Percentiles rank a stretch among this genome's conserved stretches.
phyloP scores from a whole-genome alignment of 2,113 vertebrate genomes.

The Glaucomys volans region DNA sequence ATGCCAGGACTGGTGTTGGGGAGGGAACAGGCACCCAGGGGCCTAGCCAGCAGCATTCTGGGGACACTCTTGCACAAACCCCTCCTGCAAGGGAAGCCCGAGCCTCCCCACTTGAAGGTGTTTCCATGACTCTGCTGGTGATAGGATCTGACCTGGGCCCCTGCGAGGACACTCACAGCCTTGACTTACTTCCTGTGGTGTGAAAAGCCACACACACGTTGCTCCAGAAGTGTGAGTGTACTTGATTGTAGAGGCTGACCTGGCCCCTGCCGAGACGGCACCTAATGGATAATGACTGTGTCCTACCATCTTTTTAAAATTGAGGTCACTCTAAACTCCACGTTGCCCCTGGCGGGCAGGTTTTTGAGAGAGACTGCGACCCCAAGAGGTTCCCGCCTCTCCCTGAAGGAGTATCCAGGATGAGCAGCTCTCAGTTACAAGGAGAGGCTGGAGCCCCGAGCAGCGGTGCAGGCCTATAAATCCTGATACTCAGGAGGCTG shows the following conservation, averaged over 20 bases:
- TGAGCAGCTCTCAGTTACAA: background rate
- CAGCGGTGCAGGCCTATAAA: background rate
- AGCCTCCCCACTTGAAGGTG: background rate
- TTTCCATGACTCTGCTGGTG: background rate
- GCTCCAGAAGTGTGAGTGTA: background rate
- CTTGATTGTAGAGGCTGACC: background rate
- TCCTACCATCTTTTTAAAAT: background rate
- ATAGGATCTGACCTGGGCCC: background rate
- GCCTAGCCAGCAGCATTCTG: too few species aligned
- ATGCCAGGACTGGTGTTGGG: background rate
- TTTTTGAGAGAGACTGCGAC: background rate
- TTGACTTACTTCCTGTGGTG: background rate
- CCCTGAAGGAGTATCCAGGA: background rate
- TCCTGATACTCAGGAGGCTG: background rate
- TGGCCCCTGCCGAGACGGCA: background rate
- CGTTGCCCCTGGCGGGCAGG: background rate
- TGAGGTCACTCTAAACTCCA: background rate
- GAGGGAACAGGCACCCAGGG: too few species aligned
- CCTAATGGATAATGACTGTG: too few species aligned
- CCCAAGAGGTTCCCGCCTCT: background rate
- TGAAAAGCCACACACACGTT: background rate
- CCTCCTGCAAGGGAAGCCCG: background rate
- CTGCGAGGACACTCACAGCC: background rate
- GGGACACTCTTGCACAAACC: background rate
- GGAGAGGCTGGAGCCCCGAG: background rate